Percentiles rank a stretch among this genome's conserved stretches.
phyloP scores from a whole-genome alignment of 2,113 vertebrate genomes.

The Salminus brasiliensis region DNA sequence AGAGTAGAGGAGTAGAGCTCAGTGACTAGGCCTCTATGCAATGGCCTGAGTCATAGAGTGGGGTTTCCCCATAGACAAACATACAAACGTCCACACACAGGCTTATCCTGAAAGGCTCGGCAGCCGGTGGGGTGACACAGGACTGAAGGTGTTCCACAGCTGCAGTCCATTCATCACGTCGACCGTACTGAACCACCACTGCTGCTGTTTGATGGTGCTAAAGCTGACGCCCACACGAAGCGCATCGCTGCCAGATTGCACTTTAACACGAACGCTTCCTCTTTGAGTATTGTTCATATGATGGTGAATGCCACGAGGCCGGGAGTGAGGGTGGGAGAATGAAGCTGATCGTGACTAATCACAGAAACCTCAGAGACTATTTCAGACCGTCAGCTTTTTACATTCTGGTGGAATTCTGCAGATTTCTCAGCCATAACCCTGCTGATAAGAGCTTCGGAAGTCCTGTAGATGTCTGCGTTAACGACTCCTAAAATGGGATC shows the following conservation, averaged over 20 bases:
- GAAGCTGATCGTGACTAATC: background rate
- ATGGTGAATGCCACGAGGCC: background rate
- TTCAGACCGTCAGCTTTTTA: background rate
- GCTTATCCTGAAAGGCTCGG: background rate
- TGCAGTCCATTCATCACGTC: background rate
- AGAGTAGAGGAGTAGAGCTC: constrained; percentile 16
- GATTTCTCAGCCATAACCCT: background rate
- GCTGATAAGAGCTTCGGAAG: too few species aligned
- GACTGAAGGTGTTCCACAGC: background rate
- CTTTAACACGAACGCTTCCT: background rate
- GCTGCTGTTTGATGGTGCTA: background rate
- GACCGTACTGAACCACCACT: background rate
- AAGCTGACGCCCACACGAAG: background rate
- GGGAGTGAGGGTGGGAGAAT: background rate
- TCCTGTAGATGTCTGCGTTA: too few species aligned
- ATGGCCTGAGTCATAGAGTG: background rate
- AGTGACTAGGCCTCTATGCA: constrained; percentile 2
- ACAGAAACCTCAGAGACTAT: background rate
- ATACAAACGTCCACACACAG: constrained; percentile 13
- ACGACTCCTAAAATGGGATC: too few species aligned
- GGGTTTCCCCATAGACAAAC: background rate
- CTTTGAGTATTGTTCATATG: background rate
- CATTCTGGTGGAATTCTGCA: too few species aligned
- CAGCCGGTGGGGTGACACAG: background rate
- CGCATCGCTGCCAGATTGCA: background rate